phyloP scores from a whole-genome alignment of 2,888 invertebrate genomes.

The Hydraecia micacea region DNA sequence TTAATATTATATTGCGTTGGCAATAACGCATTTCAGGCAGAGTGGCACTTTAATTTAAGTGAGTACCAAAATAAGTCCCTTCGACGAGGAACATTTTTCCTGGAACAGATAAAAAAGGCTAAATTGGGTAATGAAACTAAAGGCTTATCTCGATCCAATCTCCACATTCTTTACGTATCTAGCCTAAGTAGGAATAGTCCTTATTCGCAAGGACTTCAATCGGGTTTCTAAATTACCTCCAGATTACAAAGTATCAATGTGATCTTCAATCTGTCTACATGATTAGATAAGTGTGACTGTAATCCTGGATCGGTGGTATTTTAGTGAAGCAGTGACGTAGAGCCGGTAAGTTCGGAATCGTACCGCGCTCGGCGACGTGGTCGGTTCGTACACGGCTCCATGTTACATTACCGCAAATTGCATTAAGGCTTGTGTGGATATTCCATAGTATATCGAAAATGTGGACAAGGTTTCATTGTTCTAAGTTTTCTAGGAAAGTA shows the following conservation, averaged over 20 bases:
- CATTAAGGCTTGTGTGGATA: constrained; percentile 83
- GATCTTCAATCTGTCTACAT: constrained; percentile 62
- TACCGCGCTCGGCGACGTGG: constrained; percentile 64
- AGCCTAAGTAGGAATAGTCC: constrained; percentile 41
- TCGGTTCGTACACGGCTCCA: constrained; percentile 61
- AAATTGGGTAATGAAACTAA: constrained; percentile 64
- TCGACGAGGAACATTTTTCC: constrained; percentile 35
- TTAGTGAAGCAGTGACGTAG: constrained; percentile 62
- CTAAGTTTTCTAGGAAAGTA: constrained; percentile 37
- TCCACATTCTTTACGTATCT: constrained; percentile 58
- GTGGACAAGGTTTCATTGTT: constrained; percentile 52
- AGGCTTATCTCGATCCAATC: constrained; percentile 60
- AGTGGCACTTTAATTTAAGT: constrained; percentile 46
- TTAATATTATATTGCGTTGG: constrained; percentile 50
- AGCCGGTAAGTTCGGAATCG: constrained; percentile 55
- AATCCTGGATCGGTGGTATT: constrained; percentile 63
- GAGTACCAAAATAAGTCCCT: constrained; percentile 30
- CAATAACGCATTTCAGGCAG: constrained; percentile 42
- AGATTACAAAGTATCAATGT: constrained; percentile 59
- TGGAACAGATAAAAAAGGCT: constrained; percentile 55
- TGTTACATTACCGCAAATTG: constrained; percentile 87
- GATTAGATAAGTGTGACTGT: constrained; percentile 70
- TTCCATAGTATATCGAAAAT: constrained; percentile 74
- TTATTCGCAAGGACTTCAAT: constrained; percentile 50
- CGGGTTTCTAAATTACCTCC: constrained; percentile 49